Percentiles rank a stretch among this genome's conserved stretches.
Evolutionary conservation across 1,140 invertebrate species (phyloP).

Genomic region (Chrysomallon squamiferum): DNA sequence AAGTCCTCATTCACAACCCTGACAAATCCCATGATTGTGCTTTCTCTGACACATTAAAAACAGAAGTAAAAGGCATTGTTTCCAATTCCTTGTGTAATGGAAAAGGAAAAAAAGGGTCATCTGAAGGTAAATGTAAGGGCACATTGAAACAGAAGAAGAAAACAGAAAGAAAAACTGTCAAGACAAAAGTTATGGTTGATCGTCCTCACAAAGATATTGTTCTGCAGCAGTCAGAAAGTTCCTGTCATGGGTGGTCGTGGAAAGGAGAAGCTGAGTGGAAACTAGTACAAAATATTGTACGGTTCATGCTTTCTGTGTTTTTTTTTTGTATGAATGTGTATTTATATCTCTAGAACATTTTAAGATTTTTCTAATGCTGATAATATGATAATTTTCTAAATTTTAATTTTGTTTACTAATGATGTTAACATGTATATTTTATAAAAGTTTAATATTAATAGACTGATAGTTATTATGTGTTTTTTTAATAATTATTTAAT

Average conservation of each 20-base stretch:
- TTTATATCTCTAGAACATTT: too few species aligned
- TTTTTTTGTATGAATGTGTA: too few species aligned
- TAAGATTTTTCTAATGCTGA: too few species aligned
- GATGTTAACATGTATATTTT: too few species aligned
- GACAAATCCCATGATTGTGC: conserved; percentile 19
- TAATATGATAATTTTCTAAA: too few species aligned
- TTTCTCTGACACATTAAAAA: background rate
- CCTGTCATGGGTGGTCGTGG: conserved; percentile 40
- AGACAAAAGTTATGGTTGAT: conserved; percentile 6
- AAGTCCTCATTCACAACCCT: conserved; percentile 28
- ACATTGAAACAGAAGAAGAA: conserved; percentile 5
- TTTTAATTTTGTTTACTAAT: too few species aligned
- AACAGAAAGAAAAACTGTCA: conserved; percentile 6
- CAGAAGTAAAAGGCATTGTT: background rate
- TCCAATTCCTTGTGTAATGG: background rate
- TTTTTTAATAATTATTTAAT: too few species aligned
- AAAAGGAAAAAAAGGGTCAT: background rate
- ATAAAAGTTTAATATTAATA: too few species aligned
- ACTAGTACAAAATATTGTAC: conserved; percentile 22
- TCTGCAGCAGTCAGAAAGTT: background rate
- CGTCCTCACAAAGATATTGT: background rate
- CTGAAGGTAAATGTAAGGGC: background rate
- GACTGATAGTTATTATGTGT: too few species aligned
- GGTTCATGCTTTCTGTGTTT: conserved; percentile 8
- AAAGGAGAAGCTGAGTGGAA: conserved; percentile 29